Evolutionary conservation across 2,888 invertebrate species (phyloP).

Genomic region (Pycnomerus fuliginosus): DNA sequence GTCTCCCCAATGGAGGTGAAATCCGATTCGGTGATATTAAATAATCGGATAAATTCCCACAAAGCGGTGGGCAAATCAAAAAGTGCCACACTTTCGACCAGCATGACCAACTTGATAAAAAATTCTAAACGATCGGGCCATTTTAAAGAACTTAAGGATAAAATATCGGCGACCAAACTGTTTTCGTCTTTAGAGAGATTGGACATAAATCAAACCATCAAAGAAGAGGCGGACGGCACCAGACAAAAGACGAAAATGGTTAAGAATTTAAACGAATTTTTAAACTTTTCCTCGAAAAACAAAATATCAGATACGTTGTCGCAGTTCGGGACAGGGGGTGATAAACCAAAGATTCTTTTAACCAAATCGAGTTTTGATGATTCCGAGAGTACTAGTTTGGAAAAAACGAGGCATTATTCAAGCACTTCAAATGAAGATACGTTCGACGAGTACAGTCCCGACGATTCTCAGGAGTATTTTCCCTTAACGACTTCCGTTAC

Average conservation of each 20-base stretch:
- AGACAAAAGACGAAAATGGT: conserved; percentile 57
- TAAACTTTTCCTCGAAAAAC: conserved; percentile 70
- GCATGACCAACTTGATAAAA: conserved; percentile 50
- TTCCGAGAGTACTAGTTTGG: conserved; percentile 52
- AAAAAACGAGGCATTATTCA: conserved; percentile 43
- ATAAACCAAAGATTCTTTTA: conserved; percentile 54
- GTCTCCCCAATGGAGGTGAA: conserved; percentile 51
- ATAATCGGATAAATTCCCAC: conserved; percentile 44
- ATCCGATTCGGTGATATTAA: conserved; percentile 47
- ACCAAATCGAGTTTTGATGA: conserved; percentile 55
- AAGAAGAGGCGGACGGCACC: conserved; percentile 50
- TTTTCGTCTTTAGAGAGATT: conserved; percentile 62
- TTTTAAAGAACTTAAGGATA: conserved; percentile 60
- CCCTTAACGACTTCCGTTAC: conserved; percentile 88
- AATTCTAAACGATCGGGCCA: conserved; percentile 53
- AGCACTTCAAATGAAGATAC: conserved; percentile 46
- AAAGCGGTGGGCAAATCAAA: conserved; percentile 34
- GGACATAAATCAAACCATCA: conserved; percentile 49
- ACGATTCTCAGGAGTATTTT: conserved; percentile 80
- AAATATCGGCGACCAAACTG: conserved; percentile 55
- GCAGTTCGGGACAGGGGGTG: conserved; percentile 28
- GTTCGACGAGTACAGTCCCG: conserved; percentile 67
- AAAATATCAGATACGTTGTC: conserved; percentile 52
- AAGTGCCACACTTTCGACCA: conserved; percentile 50
- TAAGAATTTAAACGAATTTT: conserved; percentile 82